Evolutionary conservation across 2,113 vertebrate species (phyloP).

Genomic region (Columba livia): DNA sequence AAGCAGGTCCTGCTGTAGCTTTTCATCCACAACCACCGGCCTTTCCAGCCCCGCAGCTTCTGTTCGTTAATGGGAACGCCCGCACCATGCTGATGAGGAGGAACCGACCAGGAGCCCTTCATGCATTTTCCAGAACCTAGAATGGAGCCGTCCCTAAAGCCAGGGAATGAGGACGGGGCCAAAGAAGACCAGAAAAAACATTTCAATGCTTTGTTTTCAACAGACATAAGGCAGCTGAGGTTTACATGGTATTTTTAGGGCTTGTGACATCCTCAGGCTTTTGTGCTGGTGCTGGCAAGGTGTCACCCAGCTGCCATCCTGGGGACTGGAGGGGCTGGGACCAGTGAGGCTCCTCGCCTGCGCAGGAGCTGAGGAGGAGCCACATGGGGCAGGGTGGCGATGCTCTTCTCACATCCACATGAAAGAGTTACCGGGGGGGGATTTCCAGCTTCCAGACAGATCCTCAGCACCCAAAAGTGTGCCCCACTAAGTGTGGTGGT

Average conservation of each 20-base stretch:
- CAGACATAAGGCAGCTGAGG: background rate
- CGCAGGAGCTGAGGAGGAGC: fast-evolving
- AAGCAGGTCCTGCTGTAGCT: background rate
- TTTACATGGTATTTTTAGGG: background rate
- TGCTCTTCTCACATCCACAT: background rate
- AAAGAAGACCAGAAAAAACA: background rate
- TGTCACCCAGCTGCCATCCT: background rate
- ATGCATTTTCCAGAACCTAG: background rate
- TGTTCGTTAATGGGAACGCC: background rate
- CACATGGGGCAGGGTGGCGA: fast-evolving
- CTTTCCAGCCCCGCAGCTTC: background rate
- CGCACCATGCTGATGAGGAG: fast-evolving
- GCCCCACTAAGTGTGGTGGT: background rate
- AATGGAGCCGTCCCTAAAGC: background rate
- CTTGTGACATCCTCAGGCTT: background rate
- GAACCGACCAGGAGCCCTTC: fast-evolving
- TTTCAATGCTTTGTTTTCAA: background rate
- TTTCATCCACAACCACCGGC: background rate
- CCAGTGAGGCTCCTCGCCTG: fast-evolving
- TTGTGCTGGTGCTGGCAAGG: background rate
- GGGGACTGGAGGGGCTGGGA: background rate
- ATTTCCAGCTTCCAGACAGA: background rate
- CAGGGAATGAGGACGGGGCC: background rate
- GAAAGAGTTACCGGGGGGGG: background rate
- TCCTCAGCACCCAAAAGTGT: background rate